phyloP scores from a whole-genome alignment of 2,888 invertebrate species.

The Chloroclystis v-ata region DNA sequence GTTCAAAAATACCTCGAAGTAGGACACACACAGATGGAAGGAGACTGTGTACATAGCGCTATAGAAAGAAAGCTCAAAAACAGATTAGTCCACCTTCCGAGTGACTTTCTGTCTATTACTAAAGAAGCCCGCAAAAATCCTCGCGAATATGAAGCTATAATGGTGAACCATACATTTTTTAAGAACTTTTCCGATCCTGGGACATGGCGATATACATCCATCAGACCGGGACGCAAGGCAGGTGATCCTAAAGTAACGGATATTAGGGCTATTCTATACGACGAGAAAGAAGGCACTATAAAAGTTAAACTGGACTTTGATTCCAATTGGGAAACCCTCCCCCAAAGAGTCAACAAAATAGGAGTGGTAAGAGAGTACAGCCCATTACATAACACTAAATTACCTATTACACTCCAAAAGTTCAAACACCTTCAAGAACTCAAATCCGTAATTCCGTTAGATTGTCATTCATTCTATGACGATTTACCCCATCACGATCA shows the following conservation, averaged over 20 bases:
- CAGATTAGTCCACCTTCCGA: conserved; percentile 13
- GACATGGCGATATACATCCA: conserved; percentile 11
- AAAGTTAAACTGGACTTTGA: too few species aligned
- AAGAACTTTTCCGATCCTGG: conserved; percentile 11
- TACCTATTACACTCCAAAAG: too few species aligned
- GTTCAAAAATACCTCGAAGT: conserved; percentile 16
- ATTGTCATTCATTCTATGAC: too few species aligned
- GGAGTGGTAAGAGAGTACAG: too few species aligned
- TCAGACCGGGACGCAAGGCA: background rate
- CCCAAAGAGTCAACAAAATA: too few species aligned
- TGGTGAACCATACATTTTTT: conserved; percentile 6
- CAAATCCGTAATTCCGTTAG: too few species aligned
- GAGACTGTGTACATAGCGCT: conserved; percentile 21
- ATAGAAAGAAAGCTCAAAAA: conserved; percentile 21
- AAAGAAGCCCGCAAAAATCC: conserved; percentile 2
- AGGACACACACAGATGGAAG: conserved; percentile 26
- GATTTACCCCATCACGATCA: too few species aligned
- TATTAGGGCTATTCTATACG: too few species aligned
- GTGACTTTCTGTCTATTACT: conserved; percentile 4
- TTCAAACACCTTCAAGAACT: too few species aligned
- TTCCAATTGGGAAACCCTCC: too few species aligned
- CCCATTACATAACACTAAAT: too few species aligned
- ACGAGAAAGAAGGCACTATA: too few species aligned
- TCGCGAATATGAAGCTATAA: background rate
- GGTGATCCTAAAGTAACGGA: background rate